A percentile compares a stretch with the other conserved stretches of the same genome.
These are phyloP conservation scores for Nomia melanderi DNA, from an alignment of 1,140 invertebrate species.

Conservation along the genomic window DNA sequence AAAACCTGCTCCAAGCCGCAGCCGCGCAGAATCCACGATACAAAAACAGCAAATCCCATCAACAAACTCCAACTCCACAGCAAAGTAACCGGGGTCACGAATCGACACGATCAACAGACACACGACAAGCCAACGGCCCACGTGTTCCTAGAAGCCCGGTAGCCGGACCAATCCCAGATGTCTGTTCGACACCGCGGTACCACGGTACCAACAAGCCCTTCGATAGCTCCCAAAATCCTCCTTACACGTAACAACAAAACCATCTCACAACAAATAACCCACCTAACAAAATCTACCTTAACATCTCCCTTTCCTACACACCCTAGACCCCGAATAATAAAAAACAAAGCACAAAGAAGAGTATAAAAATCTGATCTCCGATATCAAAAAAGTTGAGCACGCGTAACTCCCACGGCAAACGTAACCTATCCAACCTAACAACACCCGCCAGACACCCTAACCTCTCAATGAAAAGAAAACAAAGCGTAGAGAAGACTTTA, in stretches of 20 bases:
- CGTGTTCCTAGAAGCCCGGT: slow-evolving; percentile 5
- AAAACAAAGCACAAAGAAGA: too few relatives aligned
- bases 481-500: too few relatives aligned
- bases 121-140: slow-evolving; percentile 13
- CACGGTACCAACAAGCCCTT: not conserved
- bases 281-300: too few relatives aligned
- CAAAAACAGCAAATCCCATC: not conserved
- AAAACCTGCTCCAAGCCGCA: not conserved
- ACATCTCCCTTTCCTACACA: too few relatives aligned
- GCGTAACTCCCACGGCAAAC: too few relatives aligned
- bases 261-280: too few relatives aligned
- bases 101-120: not conserved
- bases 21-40: not conserved
- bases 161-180: not conserved
- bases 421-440: too few relatives aligned
- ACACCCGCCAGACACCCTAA: too few relatives aligned
- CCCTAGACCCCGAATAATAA: too few relatives aligned
- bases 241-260: too few relatives aligned
- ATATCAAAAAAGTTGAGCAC: not conserved
- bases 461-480: too few relatives aligned
- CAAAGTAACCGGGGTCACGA: slow-evolving; percentile 15
- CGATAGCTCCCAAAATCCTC: not conserved
- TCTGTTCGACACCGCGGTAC: not conserved
- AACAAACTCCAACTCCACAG: not conserved
- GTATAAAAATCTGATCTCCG: not conserved